Conservation (phyloP, 2,113 vertebrate genomes). For the Sapajus apella region DNA sequence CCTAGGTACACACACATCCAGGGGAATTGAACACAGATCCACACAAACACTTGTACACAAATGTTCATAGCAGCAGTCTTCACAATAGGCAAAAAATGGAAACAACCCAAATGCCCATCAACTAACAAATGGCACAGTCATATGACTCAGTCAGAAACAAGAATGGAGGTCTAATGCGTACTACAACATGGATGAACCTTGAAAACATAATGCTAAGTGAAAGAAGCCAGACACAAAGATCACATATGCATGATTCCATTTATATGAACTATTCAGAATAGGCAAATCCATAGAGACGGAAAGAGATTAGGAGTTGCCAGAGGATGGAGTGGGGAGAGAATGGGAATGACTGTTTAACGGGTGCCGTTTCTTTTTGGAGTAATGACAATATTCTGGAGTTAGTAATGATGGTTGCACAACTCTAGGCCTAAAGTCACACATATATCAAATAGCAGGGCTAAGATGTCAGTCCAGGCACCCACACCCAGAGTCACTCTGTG, state of each 20-base stretch:
- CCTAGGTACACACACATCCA: background rate
- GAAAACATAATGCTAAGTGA: background rate
- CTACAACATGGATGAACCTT: background rate
- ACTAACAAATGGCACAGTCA: background rate
- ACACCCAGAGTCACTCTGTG: background rate
- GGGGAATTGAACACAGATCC: background rate
- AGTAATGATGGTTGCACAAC: conserved; percentile 5
- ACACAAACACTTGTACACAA: background rate
- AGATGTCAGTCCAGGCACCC: background rate
- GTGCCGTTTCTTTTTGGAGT: background rate
- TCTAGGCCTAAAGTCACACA: background rate
- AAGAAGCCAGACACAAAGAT: background rate
- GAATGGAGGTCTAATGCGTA: background rate
- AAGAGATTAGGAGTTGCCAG: conserved; percentile 27
- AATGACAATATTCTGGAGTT: background rate
- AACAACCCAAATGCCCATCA: background rate
- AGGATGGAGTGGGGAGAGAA: background rate
- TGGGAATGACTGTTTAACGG: background rate
- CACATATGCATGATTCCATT: background rate
- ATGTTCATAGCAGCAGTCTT: conserved; percentile 7
- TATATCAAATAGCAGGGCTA: background rate
- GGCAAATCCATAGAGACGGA: background rate
- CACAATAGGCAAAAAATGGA: background rate
- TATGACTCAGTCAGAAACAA: background rate
- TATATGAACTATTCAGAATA: conserved; percentile 4